These are phyloP conservation scores for Antheraea mylitta DNA, from an alignment of 1,140 invertebrate genomes.

Conservation along the genomic window DNA sequence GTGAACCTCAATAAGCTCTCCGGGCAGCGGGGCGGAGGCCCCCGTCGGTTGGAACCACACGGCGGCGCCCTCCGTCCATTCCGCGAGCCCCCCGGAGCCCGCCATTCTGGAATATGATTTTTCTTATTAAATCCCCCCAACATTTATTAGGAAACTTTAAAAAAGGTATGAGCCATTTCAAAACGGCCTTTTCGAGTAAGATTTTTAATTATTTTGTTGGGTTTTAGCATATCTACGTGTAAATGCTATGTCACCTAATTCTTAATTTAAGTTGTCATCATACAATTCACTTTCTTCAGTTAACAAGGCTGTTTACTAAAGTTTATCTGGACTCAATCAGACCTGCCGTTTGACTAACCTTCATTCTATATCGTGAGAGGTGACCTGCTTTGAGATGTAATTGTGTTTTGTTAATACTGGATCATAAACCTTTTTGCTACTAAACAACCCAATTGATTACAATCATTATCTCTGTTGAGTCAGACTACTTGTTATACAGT, in stretches of 20 bases:
- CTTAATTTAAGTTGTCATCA: slow-evolving; percentile 7
- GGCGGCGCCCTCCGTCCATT: slow-evolving; percentile 87
- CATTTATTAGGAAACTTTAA: too few relatives aligned
- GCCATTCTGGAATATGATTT: slow-evolving; percentile 56
- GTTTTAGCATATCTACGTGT: too few relatives aligned
- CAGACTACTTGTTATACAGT: background rate
- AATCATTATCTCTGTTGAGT: background rate
- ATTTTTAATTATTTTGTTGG: too few relatives aligned
- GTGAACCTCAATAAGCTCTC: slow-evolving; percentile 93
- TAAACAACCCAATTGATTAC: background rate
- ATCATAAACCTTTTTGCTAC: background rate
- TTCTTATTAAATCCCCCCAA: too few relatives aligned
- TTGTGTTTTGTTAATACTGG: background rate
- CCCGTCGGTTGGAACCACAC: slow-evolving; percentile 96
- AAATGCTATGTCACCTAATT: background rate
- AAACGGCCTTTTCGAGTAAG: too few relatives aligned
- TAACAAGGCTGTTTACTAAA: background rate
- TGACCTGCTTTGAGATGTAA: background rate
- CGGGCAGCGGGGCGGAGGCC: slow-evolving; percentile 91
- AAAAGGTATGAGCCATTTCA: too few relatives aligned
- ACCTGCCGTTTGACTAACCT: background rate
- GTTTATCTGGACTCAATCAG: background rate
- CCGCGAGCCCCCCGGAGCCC: slow-evolving; percentile 62
- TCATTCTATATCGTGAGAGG: background rate
- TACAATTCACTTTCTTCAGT: background rate